Evolutionary conservation across 2,888 invertebrate species (phyloP).

Genomic region (Drosophila acutilabella): DNA sequence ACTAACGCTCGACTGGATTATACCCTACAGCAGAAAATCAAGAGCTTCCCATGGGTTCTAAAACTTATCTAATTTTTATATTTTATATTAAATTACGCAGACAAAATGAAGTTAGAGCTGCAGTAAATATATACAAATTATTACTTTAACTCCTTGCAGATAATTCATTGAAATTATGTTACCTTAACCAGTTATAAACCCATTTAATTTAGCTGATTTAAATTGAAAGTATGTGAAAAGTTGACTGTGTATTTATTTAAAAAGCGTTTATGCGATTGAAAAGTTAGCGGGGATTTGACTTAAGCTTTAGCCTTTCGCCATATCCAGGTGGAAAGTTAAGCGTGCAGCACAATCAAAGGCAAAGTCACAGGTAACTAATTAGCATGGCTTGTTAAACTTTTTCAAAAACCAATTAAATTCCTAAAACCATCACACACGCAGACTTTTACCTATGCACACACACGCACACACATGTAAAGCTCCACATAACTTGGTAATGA

Average conservation of each 20-base stretch:
- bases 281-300: constrained; percentile 38
- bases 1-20: neutral
- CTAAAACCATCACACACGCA: constrained; percentile 39
- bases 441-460: constrained; percentile 19
- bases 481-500: constrained; percentile 60
- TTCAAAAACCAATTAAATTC: constrained; percentile 79
- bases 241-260: constrained; percentile 14
- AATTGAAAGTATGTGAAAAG: neutral
- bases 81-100: no score
- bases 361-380: constrained; percentile 74
- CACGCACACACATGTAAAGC: constrained; percentile 12
- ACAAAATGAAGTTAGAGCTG: no score
- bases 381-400: constrained; percentile 80
- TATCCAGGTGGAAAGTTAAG: constrained; percentile 32
- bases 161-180: no score
- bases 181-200: no score
- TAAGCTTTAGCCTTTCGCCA: constrained; percentile 19
- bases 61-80: neutral
- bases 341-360: constrained; percentile 63
- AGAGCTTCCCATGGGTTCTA: no score
- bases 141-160: no score
- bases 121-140: no score
- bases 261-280: constrained; percentile 32
- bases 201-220: neutral
- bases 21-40: neutral